These are phyloP conservation scores for Calidris pygmaea DNA, from an alignment of 2,113 vertebrate species.

Conservation along the genomic window DNA sequence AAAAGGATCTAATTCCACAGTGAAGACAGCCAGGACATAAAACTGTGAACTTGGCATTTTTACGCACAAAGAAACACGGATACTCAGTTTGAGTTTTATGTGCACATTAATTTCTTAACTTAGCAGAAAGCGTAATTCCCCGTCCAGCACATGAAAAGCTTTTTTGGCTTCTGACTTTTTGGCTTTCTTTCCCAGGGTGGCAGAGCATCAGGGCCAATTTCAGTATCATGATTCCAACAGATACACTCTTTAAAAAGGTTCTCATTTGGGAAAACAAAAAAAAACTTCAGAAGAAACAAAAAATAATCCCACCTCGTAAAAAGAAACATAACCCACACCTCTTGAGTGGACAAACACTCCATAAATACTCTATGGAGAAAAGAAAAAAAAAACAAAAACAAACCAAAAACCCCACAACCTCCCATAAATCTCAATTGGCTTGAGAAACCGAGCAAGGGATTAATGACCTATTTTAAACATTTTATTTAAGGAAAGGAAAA, in stretches of 20 bases:
- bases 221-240: neutral
- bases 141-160: neutral
- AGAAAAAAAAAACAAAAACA: neutral
- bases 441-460: slow-evolving; percentile 1
- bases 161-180: neutral
- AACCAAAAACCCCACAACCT: neutral
- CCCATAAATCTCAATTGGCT: neutral
- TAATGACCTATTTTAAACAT: neutral
- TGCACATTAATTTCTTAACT: neutral
- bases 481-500: slow-evolving; percentile 18
- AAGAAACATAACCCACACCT: neutral
- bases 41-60: neutral
- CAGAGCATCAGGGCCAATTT: slow-evolving; percentile 10
- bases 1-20: neutral
- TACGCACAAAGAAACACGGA: neutral
- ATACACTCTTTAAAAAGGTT: neutral
- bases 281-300: neutral
- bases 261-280: neutral
- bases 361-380: neutral
- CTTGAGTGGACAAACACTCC: neutral
- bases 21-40: slow-evolving; percentile 24
- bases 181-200: neutral
- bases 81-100: neutral
- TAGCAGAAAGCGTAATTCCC: neutral
- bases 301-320: neutral